Base-by-base conservation (phyloP, 2,113 vertebrate genomes). In the Lepisosteus osseus region DNA sequence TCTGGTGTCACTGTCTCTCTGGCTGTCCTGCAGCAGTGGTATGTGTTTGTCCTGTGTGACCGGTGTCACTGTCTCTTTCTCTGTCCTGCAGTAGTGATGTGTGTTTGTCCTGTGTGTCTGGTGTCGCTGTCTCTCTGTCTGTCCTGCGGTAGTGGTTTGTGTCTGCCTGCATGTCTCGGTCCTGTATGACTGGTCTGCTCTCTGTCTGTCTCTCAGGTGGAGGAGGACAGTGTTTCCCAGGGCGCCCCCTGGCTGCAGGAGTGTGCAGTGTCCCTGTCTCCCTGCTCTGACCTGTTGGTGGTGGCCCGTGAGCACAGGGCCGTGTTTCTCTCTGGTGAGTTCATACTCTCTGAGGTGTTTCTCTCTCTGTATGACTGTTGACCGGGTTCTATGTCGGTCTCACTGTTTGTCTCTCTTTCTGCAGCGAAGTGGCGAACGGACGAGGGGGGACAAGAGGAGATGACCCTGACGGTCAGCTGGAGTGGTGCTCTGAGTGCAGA, bases 361-460 rank as follows among this genome's bases (percentile, higher is more conserved):
- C 15, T 62, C 51, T 62, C 66, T 14, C 62, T 42, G 44, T 13
- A 4, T 17, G 4, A 43, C 47, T 65, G 45, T 45, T 17, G 15
- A 17, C 15, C 15, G 15, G 15, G 15, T 17, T 40, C 54, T 55
- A 12, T 59, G 3, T 6, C 17, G 44, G 61, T 65, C 61, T 14
- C 61, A 65, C 42, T 43, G 29, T 57, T 11, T 40, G 57, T 17
- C 15, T 65, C 65, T 17, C 12, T 45, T 63, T 14, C 69, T 71
- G 3, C 86, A 99, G 97, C 96, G 65, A 99, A 98, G 80, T 99
- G 97, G 97, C 95, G 94, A 71, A 91, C 94, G 0, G 90, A 90
- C 74, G 92, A 94, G 76, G 90, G 91, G 59, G 96, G 96, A 54
- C 93, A 90, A 82, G 96, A 99, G 77, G 96, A 96, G 87, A 98